phyloP scores from a whole-genome alignment of 2,113 vertebrate genomes.

The Gadus macrocephalus region DNA sequence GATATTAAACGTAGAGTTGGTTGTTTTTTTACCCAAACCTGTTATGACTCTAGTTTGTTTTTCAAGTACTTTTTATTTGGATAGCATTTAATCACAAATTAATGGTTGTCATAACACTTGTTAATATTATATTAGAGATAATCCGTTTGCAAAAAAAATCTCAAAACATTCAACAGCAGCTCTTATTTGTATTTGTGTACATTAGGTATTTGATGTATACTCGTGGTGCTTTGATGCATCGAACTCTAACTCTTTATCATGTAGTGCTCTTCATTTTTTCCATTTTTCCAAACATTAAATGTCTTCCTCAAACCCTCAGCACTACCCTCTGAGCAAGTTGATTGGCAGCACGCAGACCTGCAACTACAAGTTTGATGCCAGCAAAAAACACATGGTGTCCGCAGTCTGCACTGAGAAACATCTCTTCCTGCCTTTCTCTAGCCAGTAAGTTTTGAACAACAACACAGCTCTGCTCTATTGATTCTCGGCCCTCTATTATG shows the following conservation, averaged over 20 bases:
- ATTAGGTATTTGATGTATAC: too few species aligned
- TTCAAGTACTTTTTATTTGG: too few species aligned
- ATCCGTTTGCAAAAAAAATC: too few species aligned
- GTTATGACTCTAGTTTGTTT: not conserved
- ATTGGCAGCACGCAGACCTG: slow-evolving; percentile 83
- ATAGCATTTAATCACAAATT: too few species aligned
- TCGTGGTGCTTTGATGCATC: too few species aligned
- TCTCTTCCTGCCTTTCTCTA: slow-evolving; percentile 79
- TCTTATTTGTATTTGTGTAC: too few species aligned
- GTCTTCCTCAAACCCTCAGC: slow-evolving; percentile 57
- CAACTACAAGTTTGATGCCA: slow-evolving; percentile 81
- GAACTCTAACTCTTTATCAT: too few species aligned
- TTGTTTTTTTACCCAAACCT: not conserved
- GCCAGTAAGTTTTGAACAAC: slow-evolving; percentile 69
- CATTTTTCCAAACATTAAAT: not conserved
- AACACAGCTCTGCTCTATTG: not conserved
- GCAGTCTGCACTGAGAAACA: slow-evolving; percentile 84
- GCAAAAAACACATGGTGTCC: slow-evolving; percentile 79
- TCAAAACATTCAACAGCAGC: too few species aligned
- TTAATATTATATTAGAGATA: too few species aligned
- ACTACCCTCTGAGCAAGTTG: slow-evolving; percentile 72
- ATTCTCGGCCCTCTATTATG: too few species aligned
- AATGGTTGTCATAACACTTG: too few species aligned
- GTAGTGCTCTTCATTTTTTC: too few species aligned
- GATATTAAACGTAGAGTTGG: not conserved